Evolutionary conservation across 1,140 invertebrate genomes (phyloP), one percentile per base, ranked within the genome.

Genomic region (Apis dorsata): DNA sequence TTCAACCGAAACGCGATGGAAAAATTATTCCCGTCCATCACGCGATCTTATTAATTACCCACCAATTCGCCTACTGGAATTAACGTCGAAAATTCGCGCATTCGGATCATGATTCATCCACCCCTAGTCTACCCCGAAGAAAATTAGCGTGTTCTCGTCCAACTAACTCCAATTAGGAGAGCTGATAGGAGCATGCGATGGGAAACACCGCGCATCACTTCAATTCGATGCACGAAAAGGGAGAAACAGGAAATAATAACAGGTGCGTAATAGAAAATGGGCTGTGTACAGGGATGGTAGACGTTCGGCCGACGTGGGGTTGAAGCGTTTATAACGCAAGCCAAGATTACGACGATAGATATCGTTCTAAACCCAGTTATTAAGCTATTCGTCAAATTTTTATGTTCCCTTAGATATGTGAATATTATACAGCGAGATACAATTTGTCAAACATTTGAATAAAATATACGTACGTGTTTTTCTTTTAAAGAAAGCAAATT

Each of bases 171-270:
- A 74, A 81, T 74, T 81, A 81, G 51, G 51, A 34, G 60, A 74
- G 79, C 55, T 81, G 70, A 81, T 81, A 73, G 60, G 51, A 12
- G 57, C 79, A 81, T 81, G 79, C 79, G 28, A 81, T 63, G 59
- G 28, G 59, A 73, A 63, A 63, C 55, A 49, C n/a, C 59, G 69
- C 17, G 59, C 78, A 55, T 63, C 69, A 70, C 28, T 34, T 55
- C 49, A 65, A 73, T 55, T 51, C 55, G 77, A 80, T 62, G 69
- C 69, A 72, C 44, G 59, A 63, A 60, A 72, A 72, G 44, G 78
- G 78, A 10, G 59, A 65, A 81, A 81, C 79, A 57, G 70, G 79
- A 80, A 80, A 80, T 80, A 73, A 80, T 80, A 80, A 65, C 51
- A 51, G 49, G 60, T 57, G 72, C 70, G 60, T 81, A 81, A 81